Conservation (phyloP, 2,888 invertebrate species). For the Sepioteuthis lessoniana region DNA sequence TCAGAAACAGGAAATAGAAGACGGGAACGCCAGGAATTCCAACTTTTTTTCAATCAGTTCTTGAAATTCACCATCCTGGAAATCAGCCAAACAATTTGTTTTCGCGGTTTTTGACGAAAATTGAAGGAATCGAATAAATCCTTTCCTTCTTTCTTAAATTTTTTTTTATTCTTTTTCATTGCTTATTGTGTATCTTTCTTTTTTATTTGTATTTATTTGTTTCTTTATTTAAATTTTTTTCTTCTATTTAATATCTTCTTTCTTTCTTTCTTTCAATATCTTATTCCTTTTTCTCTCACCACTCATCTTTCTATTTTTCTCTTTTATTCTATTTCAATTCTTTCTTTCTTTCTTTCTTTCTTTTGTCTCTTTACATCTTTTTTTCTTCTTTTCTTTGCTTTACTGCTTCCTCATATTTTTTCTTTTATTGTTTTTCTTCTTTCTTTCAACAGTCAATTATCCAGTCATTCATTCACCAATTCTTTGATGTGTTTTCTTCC, state of each 20-base stretch:
- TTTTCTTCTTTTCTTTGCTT: not conserved
- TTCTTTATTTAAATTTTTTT: no score
- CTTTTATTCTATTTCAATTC: no score
- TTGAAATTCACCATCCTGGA: not conserved
- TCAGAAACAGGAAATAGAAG: not conserved
- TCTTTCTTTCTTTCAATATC: no score
- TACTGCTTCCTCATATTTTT: not conserved
- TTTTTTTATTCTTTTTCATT: no score
- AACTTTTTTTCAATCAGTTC: not conserved
- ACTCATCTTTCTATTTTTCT: no score
- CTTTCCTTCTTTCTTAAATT: no score
- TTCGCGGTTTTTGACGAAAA: conserved; percentile 14
- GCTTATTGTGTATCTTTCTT: no score
- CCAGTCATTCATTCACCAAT: not conserved
- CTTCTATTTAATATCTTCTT: no score
- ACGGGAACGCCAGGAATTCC: not conserved
- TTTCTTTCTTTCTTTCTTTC: not conserved
- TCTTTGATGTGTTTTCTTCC: not conserved
- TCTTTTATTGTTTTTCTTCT: not conserved
- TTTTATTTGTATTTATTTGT: no score
- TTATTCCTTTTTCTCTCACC: no score
- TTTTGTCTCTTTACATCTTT: not conserved
- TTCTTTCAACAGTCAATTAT: not conserved
- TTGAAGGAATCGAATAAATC: not conserved
- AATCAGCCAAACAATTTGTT: not conserved